A percentile compares a stretch with the other conserved stretches of the same genome.
phyloP scores from a whole-genome alignment of 2,888 invertebrate genomes.

The Oscheius onirici region DNA sequence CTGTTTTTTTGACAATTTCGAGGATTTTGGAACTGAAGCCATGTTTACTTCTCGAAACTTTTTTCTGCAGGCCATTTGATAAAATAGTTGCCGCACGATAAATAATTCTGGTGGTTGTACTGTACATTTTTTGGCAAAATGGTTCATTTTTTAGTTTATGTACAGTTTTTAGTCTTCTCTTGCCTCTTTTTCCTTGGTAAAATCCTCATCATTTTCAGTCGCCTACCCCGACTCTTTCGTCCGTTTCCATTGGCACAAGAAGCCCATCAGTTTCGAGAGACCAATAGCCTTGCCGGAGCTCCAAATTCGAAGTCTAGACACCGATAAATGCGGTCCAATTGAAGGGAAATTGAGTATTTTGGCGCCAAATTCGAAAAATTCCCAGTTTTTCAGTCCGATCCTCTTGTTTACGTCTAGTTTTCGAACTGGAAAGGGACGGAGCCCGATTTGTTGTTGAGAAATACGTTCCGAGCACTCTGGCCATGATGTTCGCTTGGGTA shows the following conservation, averaged over 20 bases:
- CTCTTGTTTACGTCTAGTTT: constrained; percentile 64
- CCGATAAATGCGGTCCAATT: constrained; percentile 56
- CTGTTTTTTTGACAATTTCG: no score
- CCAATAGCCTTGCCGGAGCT: constrained; percentile 63
- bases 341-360: constrained; percentile 68
- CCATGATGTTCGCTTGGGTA: constrained; percentile 69
- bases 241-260: constrained; percentile 62
- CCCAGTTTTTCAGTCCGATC: constrained; percentile 59
- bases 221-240: constrained; percentile 65
- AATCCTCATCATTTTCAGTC: constrained; percentile 51
- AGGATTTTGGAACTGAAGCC: no score
- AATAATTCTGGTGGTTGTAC: no score
- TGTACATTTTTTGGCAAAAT: neutral
- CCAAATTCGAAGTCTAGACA: constrained; percentile 55
- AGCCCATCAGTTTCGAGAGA: constrained; percentile 55
- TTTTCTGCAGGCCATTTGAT: no score
- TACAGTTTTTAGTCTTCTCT: neutral
- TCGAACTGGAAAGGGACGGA: constrained; percentile 65
- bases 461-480: constrained; percentile 56
- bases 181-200: neutral
- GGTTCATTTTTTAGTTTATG: neutral
- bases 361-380: no score
- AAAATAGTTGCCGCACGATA: no score
- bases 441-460: constrained; percentile 68
- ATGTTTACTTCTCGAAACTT: no score